Evolutionary conservation across 2,797 vertebrate genomes (phyloP), one percentile per base, ranked within the genome.

Genomic region (Chloroceryle amazona): DNA sequence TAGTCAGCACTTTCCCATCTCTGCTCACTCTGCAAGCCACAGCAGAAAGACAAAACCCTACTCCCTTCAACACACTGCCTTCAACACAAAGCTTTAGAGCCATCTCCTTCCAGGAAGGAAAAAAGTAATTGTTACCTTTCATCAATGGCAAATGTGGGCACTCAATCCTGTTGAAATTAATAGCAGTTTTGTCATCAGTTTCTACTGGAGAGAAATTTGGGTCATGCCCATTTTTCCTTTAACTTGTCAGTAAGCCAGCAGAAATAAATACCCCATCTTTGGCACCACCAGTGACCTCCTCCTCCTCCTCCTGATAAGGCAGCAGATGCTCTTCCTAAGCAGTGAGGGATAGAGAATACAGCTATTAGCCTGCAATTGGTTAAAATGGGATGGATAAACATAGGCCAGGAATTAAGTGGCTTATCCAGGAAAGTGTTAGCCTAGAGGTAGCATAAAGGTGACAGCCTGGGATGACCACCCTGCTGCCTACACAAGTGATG

Each of bases 1-100:
- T 73, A 71, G 52, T 91, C 86, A 95, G 71, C 74, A 61, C 33
- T 89, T 92, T 70, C 58, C 88, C 8, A 52, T 86, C 55, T 81
- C 83, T 91, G 81, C 67, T 92, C 60, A 9, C 28, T 70, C 51
- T 54, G 76, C 81, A 88, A 86, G 46, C 29, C 49, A 55, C 35
- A 49, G 70, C 25, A 92, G 37, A 85, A 72, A 79, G 60, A 49
- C 31, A 86, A 76, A 91, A 91, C 70, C 33, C 44, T 33, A 20
- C 26, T 63, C 68, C 31, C 35, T 93, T 70, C 62, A 92, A 71
- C 57, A 47, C 14, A 12, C 20, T 37, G 42, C 31, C 47, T 89
- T 67, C 22, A 52, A 33, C 10, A 60, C 72, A 54, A 20, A 57
- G 54, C 51, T 89, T 80, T 29, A 65, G 62, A 62, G 44, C 21